A percentile compares a stretch with the other conserved stretches of the same genome.
phyloP scores from a whole-genome alignment of 2,797 vertebrate species.

The Eulemur mongoz region DNA sequence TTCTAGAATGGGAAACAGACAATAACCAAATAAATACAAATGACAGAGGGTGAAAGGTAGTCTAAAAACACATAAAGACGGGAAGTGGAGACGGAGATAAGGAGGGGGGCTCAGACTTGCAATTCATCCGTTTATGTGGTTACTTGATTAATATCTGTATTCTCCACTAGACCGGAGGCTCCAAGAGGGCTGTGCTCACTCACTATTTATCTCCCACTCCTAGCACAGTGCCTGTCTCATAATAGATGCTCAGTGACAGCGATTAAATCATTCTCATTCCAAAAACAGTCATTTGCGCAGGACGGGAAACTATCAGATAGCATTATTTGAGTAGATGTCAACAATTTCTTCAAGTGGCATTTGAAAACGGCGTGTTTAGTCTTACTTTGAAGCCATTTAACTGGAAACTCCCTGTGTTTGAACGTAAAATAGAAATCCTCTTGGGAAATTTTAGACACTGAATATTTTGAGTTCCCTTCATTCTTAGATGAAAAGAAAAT shows the following conservation, averaged over 20 bases:
- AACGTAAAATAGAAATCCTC: neutral
- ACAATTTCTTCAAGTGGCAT: neutral
- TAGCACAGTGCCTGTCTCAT: neutral
- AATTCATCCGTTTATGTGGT: neutral
- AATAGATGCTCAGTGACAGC: neutral
- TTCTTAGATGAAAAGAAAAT: constrained; percentile 29
- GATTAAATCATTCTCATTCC: neutral
- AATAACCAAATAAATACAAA: neutral
- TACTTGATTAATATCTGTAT: neutral
- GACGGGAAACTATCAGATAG: neutral
- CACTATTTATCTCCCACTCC: neutral
- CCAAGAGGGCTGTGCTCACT: neutral
- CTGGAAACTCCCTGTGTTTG: neutral
- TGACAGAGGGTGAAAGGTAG: neutral
- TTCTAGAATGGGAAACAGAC: neutral
- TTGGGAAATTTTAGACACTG: constrained; percentile 24
- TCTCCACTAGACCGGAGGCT: neutral
- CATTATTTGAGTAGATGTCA: neutral
- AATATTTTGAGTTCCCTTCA: neutral
- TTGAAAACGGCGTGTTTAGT: constrained; percentile 4
- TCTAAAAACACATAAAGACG: neutral
- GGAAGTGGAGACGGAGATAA: neutral
- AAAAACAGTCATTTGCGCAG: neutral
- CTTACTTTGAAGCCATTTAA: neutral
- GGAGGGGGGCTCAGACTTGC: neutral